phyloP scores from a whole-genome alignment of 2,888 invertebrate species.

The Eugnorisma glareosa region DNA sequence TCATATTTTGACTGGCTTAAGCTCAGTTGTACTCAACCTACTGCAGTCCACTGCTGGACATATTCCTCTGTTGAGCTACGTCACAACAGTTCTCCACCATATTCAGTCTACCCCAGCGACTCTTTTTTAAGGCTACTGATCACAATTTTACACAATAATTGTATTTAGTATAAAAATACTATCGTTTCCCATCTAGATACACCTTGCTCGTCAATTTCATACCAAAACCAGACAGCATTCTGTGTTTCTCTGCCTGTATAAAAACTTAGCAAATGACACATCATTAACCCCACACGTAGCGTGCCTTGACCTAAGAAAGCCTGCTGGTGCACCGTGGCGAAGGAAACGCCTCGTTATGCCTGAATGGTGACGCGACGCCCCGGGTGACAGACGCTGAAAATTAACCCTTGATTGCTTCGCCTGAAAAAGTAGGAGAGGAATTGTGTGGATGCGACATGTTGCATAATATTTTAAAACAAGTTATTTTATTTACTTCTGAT shows the following conservation, averaged over 20 bases:
- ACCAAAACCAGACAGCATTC: neutral
- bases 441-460: constrained; percentile 67
- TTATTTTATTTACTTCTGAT: neutral
- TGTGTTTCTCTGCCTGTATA: neutral
- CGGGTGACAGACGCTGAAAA: constrained; percentile 77
- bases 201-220: neutral
- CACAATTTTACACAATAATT: too few relatives aligned
- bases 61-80: neutral
- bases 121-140: neutral
- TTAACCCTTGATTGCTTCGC: constrained; percentile 82
- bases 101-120: neutral
- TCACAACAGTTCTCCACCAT: neutral
- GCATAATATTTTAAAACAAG: neutral
- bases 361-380: constrained; percentile 46
- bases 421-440: constrained; percentile 67
- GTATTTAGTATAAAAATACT: neutral
- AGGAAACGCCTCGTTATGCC: constrained; percentile 64
- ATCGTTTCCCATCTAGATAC: neutral
- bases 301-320: constrained; percentile 56
- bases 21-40: neutral
- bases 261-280: constrained; percentile 10
- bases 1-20: neutral
- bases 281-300: constrained; percentile 51
- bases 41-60: neutral
- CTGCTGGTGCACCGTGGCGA: constrained; percentile 9